These are phyloP conservation scores for Limnodromus scolopaceus DNA, from an alignment of 2,797 vertebrate genomes.

Conservation along the genomic window DNA sequence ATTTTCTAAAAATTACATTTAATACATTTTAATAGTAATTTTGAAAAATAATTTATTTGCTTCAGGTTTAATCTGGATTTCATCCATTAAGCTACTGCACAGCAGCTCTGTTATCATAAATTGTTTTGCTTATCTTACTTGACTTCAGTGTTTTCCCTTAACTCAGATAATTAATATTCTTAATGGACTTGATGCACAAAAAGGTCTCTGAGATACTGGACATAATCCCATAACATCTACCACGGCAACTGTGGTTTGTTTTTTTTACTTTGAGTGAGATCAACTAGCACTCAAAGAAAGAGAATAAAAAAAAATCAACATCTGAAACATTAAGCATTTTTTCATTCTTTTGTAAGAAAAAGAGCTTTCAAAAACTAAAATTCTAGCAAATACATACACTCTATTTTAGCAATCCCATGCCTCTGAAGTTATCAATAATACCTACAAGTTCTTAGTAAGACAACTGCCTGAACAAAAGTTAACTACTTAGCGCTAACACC, in stretches of 20 bases:
- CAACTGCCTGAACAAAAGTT: constrained; percentile 44
- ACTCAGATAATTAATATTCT: background rate
- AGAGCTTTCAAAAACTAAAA: background rate
- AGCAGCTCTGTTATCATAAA: background rate
- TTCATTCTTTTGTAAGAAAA: background rate
- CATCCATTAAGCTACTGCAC: background rate
- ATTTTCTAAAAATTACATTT: background rate
- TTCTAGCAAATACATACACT: background rate
- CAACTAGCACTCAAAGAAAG: background rate
- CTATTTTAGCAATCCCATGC: background rate
- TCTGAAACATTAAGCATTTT: background rate
- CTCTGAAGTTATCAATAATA: background rate
- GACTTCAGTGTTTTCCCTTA: background rate
- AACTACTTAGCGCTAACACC: constrained; percentile 56
- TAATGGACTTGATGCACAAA: background rate
- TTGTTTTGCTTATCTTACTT: background rate
- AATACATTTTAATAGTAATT: background rate
- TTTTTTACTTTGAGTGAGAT: background rate
- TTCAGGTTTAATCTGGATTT: background rate
- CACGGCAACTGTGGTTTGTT: background rate
- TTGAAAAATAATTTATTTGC: background rate
- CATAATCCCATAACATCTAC: background rate
- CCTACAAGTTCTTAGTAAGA: constrained; percentile 57
- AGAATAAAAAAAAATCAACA: background rate
- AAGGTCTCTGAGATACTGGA: background rate